These are phyloP conservation scores for Leptodactylus fallax DNA, from an alignment of 2,797 vertebrate species.

Conservation along the genomic window DNA sequence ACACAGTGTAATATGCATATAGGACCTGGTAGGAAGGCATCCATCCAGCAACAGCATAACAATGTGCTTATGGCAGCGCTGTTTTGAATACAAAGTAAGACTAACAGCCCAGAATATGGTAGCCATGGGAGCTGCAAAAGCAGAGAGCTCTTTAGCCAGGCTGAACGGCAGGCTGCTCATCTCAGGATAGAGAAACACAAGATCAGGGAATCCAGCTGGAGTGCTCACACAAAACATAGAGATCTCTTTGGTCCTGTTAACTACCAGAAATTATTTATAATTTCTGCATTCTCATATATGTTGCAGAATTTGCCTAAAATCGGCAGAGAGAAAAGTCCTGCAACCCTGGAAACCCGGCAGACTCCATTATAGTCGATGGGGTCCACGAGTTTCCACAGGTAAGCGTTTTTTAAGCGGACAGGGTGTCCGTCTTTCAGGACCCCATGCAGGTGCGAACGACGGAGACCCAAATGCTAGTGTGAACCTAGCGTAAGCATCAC, in stretches of 20 bases:
- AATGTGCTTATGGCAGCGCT: constrained; percentile 47
- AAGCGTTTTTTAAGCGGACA: no score
- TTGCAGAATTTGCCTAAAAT: no score
- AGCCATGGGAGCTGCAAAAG: constrained; percentile 48
- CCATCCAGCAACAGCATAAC: constrained; percentile 58
- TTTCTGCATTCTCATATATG: neutral
- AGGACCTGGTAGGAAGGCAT: constrained; percentile 46
- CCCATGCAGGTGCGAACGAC: no score
- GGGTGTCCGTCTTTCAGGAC: no score
- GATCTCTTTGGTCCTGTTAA: constrained; percentile 14
- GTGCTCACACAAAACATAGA: neutral
- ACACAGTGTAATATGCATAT: constrained; percentile 47
- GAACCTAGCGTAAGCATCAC: no score
- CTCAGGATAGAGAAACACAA: neutral
- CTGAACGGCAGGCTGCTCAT: constrained; percentile 37
- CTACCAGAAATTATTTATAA: neutral
- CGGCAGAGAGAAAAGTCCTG: no score
- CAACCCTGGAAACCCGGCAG: no score
- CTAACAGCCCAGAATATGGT: constrained; percentile 55
- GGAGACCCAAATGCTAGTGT: no score
- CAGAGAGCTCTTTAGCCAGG: constrained; percentile 56
- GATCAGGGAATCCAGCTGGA: neutral
- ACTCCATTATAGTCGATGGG: no score
- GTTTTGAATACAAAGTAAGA: constrained; percentile 59
- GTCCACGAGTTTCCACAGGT: no score